Base-by-base conservation (phyloP, 1,140 invertebrate genomes). In the Heliconius congener region DNA sequence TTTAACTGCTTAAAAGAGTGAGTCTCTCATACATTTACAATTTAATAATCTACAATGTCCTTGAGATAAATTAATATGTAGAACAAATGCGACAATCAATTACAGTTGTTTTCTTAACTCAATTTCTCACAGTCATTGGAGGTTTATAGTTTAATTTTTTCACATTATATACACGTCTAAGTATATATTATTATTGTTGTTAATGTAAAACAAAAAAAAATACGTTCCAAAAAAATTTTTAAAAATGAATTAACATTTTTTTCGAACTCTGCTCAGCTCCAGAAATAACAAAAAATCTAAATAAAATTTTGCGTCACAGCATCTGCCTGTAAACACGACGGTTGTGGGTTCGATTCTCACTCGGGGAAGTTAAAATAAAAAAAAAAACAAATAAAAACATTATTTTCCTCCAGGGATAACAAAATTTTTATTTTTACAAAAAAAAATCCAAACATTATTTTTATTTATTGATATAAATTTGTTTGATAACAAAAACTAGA, bases 31-130 rank as follows among this genome's bases (percentile, higher is more conserved):
- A 52, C 8, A 19, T 52, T 18, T 52, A 52, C 18, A 19, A 52
- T 23, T 66, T 70, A 75, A 76, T 70, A 82, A 50, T 78, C 42
- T 16, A 46, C 42, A 46, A 79, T 79, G 81, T 78, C 79, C 82
- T 82, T 66, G 60, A 66, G 60, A 30, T 66, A 66, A 66, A 30
- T 66, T 66, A 66, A 66, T 30, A 13, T 66, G 23, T 30, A 66
- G 60, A 66, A 66, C 23, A 66, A 66, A 66, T 66, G 23, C 9
- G 13, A 30, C 11, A 27, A 66, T 66, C 5, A 30, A 66, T 27
- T 66, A 66, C 27, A 66, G 13, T 66, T 66, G 60, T 66, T 27
- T 66, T 16, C 42, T 46, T 13, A 23, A 46, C 42, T 46, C 42
- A 66, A 66, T 66, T 66, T 66, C 60, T 66, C 60, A 66, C 9